phyloP scores from a whole-genome alignment of 2,888 invertebrate species.

The Linnaemya tessellans region DNA sequence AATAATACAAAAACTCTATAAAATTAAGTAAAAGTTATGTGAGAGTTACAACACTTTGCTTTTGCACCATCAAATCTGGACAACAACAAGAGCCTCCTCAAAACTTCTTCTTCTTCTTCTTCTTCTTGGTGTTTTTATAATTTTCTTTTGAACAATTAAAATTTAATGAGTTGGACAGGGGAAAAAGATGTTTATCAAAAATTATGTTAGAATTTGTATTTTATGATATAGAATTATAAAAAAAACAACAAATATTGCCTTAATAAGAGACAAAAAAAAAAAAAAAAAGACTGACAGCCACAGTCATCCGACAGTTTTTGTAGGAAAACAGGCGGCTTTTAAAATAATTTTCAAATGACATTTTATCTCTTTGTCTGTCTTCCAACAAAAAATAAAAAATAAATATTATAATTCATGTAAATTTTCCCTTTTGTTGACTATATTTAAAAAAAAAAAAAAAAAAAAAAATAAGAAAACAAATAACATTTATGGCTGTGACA shows the following conservation, averaged over 20 bases:
- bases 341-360: constrained; percentile 37
- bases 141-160: constrained; percentile 9
- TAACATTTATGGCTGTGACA: constrained; percentile 24
- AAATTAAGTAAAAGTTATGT: constrained; percentile 80
- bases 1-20: constrained; percentile 78
- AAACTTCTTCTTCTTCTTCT: constrained; percentile 8
- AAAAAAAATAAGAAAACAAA: neutral
- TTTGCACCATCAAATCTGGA: constrained; percentile 14
- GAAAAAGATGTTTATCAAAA: constrained; percentile 5
- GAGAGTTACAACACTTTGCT: constrained; percentile 74
- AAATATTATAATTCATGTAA: constrained; percentile 64
- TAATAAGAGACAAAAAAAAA: constrained; percentile 21
- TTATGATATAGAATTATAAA: neutral
- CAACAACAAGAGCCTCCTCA: neutral
- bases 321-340: constrained; percentile 37
- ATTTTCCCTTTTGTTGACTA: constrained; percentile 35
- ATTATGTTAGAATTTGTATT: neutral
- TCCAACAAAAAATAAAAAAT: constrained; percentile 53
- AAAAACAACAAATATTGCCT: constrained; percentile 14
- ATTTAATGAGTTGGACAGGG: constrained; percentile 2
- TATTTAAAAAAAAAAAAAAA: neutral
- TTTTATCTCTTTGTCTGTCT: constrained; percentile 42
- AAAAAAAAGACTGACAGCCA: constrained; percentile 18
- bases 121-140: neutral
- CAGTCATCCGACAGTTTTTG: neutral